Evolutionary conservation across 2,797 vertebrate species (phyloP).

Genomic region (Percopsis omiscomaycus): DNA sequence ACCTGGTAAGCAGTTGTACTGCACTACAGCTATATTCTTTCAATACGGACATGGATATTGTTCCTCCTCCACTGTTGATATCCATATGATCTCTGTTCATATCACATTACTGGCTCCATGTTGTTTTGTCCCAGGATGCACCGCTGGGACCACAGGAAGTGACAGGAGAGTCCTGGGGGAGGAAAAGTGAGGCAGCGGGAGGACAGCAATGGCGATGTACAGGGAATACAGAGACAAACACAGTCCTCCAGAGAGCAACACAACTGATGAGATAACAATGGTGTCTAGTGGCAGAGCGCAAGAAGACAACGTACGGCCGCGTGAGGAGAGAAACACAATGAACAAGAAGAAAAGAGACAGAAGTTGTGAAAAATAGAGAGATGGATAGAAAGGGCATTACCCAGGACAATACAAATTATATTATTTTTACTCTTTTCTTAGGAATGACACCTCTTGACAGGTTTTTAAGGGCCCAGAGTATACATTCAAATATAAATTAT

Average conservation of each 20-base stretch:
- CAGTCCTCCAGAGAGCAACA: conserved; percentile 51
- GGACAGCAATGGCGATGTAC: conserved; percentile 41
- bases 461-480: conserved; percentile 14
- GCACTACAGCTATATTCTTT: neutral
- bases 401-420: conserved; percentile 44
- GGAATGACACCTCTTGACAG: conserved; percentile 19
- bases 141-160: conserved; percentile 58
- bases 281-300: conserved; percentile 51
- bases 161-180: conserved; percentile 67
- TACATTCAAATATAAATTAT: conserved; percentile 4
- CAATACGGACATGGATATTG: conserved; percentile 31
- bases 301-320: neutral
- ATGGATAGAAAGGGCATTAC: conserved; percentile 44
- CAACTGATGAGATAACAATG: conserved; percentile 58
- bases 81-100: conserved; percentile 47
- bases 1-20: neutral
- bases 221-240: conserved; percentile 67
- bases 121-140: conserved; percentile 58
- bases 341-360: conserved; percentile 4
- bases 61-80: conserved; percentile 34
- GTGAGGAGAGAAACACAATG: neutral
- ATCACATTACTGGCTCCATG: conserved; percentile 44
- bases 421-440: conserved; percentile 42
- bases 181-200: conserved; percentile 41
- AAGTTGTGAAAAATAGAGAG: conserved; percentile 45